Evolutionary conservation across 2,113 vertebrate species (phyloP), one percentile per base, ranked within the genome.

Genomic region (Myiagra hebetior): DNA sequence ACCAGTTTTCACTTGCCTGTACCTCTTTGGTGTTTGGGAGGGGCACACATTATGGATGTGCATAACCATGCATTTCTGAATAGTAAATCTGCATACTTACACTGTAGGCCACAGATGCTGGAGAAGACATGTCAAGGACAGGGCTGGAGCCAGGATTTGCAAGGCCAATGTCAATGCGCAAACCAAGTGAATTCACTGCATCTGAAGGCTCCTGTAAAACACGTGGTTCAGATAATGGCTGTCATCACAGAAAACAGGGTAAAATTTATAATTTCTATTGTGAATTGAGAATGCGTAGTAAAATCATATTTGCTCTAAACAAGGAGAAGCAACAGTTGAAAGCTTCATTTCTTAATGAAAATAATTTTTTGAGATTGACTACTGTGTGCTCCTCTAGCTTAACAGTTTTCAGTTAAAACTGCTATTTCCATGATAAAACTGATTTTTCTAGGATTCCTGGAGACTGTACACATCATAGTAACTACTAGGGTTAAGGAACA

Each of bases 141-240:
- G 99, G 99, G 85, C 98, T 98, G 7, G 96, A 98, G 24, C 98
- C 93, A 68, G 98, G 96, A 63, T 97, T 98, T 78, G 95, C 94
- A 91, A 99, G 98, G 57, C 97, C 94, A 59, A 99, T 95, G 93
- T 99, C 98, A 85, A 99, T 97, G 44, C 98, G 98, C 70, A 99
- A 68, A 87, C 97, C 97, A 75, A 99, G 93, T 15, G 99, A 98
- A 72, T 98, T 99, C 27, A 99, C 97, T 70, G 99, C 97, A 93
- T 99, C 98, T 7, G 98, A 98, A 17, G 98, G 97, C 55, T 99
- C 98, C 99, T 99, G 95, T 35, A 87, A 93, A 50, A 93, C 15
- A 94, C 17, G 65, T 15, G 52, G 68, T 26, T 74, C n/a, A 85
- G 15, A 47, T 46, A 39, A 83, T 6, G 81, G 55, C 53, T 86